Evolutionary conservation across 1,140 invertebrate species (phyloP).

Genomic region (Lasaia peninsularis): DNA sequence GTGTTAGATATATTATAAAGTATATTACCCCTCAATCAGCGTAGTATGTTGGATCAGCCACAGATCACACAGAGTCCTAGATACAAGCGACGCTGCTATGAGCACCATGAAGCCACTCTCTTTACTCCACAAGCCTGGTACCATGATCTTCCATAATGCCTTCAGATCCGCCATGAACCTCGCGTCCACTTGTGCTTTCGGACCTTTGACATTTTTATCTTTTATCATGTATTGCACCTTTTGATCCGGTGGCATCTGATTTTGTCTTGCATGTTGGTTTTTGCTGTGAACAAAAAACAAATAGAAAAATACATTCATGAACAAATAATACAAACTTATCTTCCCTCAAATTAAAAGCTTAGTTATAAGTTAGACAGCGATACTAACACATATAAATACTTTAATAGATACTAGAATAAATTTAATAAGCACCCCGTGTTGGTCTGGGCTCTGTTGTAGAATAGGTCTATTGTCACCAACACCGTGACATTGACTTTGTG

Average conservation of each 20-base stretch:
- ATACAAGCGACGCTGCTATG: conserved; percentile 89
- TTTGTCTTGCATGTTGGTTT: conserved; percentile 37
- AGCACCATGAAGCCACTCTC: conserved; percentile 89
- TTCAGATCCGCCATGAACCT: conserved; percentile 89
- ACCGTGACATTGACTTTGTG: no score
- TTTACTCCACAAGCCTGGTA: conserved; percentile 86
- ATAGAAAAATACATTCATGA: conserved; percentile 7
- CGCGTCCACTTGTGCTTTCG: conserved; percentile 91
- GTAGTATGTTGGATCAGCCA: conserved; percentile 98
- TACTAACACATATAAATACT: no score
- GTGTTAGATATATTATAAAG: background rate
- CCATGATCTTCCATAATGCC: conserved; percentile 87
- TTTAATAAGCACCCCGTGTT: no score
- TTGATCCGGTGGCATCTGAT: conserved; percentile 74
- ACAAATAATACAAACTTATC: no score
- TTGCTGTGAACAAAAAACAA: conserved; percentile 34
- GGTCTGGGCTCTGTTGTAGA: no score
- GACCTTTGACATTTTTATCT: conserved; percentile 80
- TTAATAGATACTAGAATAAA: no score
- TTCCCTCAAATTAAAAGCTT: no score
- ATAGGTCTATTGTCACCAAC: no score
- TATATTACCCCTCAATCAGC: conserved; percentile 90
- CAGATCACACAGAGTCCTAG: conserved; percentile 95
- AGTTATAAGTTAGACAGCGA: no score
- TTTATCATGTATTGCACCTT: conserved; percentile 88